Percentiles rank a stretch among this genome's conserved stretches.
phyloP scores from a whole-genome alignment of 2,797 vertebrate species.

The Phoxinus dragarum region DNA sequence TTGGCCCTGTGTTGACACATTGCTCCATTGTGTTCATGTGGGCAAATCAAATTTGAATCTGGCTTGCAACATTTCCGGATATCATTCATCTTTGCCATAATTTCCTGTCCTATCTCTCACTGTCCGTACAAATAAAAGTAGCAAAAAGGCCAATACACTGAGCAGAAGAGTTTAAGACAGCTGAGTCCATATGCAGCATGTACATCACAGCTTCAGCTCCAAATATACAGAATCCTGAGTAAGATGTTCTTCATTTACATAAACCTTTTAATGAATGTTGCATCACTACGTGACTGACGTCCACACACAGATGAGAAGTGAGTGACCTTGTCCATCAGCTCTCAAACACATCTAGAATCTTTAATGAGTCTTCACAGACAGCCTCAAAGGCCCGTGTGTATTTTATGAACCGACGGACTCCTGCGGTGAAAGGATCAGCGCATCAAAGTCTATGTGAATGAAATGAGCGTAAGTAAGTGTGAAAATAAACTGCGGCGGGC shows the following conservation, averaged over 20 bases:
- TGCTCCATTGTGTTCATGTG: not conserved
- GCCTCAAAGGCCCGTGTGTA: constrained; percentile 59
- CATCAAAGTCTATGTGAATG: constrained; percentile 76
- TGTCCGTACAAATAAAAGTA: not conserved
- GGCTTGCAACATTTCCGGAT: not conserved
- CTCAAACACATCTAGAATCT: constrained; percentile 70
- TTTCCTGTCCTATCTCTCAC: not conserved
- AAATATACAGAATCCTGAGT: not conserved
- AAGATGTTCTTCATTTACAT: not conserved
- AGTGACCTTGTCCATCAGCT: constrained; percentile 49
- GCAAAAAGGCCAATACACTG: not conserved
- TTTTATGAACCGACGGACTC: constrained; percentile 78
- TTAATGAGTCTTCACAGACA: constrained; percentile 75
- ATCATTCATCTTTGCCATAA: not conserved
- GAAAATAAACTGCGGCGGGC: constrained; percentile 78
- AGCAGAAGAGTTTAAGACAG: not conserved
- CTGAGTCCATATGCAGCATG: not conserved
- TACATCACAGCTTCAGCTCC: not conserved
- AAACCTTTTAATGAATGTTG: constrained; percentile 9
- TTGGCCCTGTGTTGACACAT: too few relatives aligned
- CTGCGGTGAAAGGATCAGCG: constrained; percentile 74
- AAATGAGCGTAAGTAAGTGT: constrained; percentile 77
- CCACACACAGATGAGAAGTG: not conserved
- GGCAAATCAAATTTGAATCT: not conserved
- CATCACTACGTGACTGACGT: not conserved